These are phyloP conservation scores for Drosophila kepulauana DNA, from an alignment of 1,140 invertebrate species.

Conservation along the genomic window DNA sequence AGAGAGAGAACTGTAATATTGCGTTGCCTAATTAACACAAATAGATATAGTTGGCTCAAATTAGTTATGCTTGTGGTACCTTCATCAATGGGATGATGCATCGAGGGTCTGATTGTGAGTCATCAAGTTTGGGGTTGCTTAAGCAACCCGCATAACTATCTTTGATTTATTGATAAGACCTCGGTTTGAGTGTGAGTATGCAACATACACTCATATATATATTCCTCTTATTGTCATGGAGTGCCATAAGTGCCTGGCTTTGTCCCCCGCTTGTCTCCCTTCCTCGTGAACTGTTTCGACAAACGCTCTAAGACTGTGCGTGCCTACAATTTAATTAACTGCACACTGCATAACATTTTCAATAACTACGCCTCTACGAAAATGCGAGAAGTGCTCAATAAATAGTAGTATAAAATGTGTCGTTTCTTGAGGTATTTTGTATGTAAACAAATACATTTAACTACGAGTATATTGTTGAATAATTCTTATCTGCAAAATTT, in stretches of 20 bases:
- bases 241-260: constrained; percentile 13
- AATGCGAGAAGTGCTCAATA: neutral
- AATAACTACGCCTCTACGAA: constrained; percentile 12
- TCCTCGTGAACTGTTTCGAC: neutral
- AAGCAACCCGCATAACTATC: constrained; percentile 49
- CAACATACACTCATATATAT: neutral
- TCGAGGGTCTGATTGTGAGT: constrained; percentile 18
- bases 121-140: constrained; percentile 45
- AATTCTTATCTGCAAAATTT: too few relatives aligned
- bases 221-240: constrained; percentile 23
- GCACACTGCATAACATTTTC: constrained; percentile 59
- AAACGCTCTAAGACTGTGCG: constrained; percentile 40
- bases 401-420: neutral
- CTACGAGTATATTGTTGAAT: too few relatives aligned
- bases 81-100: constrained; percentile 14
- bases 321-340: constrained; percentile 75
- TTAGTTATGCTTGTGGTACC: constrained; percentile 9
- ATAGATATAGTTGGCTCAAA: constrained; percentile 2
- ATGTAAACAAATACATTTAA: too few relatives aligned
- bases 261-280: neutral
- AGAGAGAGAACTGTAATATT: too few relatives aligned
- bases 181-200: constrained; percentile 20
- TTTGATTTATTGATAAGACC: constrained; percentile 44
- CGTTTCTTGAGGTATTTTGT: too few relatives aligned
- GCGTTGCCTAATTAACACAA: neutral